Percentiles rank a stretch among this genome's conserved stretches.
phyloP scores from a whole-genome alignment of 2,888 invertebrate genomes.

The Pristionchus japonicus region DNA sequence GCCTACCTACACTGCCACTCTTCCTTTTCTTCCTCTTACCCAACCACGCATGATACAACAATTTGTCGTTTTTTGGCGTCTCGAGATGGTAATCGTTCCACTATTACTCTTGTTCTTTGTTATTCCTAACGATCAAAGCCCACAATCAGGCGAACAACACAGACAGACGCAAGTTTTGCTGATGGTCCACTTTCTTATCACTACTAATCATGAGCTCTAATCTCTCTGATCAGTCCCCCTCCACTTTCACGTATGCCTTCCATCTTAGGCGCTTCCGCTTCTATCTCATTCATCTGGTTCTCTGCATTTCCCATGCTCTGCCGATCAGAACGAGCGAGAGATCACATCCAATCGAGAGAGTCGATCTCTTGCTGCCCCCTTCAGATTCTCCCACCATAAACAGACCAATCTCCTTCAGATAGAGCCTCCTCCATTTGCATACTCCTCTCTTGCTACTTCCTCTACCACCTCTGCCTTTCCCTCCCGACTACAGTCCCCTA shows the following conservation, averaged over 20 bases:
- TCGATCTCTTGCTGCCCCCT: neutral
- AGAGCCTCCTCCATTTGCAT: conserved; percentile 30
- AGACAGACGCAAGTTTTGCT: neutral
- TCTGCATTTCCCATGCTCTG: neutral
- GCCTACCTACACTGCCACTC: conserved; percentile 16
- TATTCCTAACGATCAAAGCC: neutral
- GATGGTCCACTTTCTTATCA: neutral
- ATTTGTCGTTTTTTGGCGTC: neutral
- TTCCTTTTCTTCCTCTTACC: neutral
- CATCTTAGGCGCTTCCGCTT: conserved; percentile 22
- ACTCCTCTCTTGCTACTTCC: conserved; percentile 28
- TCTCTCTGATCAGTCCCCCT: neutral
- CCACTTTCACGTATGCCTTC: conserved; percentile 24
- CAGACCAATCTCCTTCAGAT: conserved; percentile 28
- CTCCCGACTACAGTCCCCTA: neutral
- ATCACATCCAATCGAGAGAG: neutral
- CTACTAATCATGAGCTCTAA: neutral
- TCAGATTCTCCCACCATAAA: conserved; percentile 11
- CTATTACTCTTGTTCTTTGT: neutral
- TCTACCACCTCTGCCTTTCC: neutral
- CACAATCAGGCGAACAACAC: neutral
- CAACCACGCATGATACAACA: neutral
- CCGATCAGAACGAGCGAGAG: neutral
- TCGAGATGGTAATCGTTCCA: neutral
- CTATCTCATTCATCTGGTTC: neutral